Percentiles rank a stretch among this genome's conserved stretches.
Evolutionary conservation across 2,113 vertebrate species (phyloP).

Genomic region (Danio rerio): DNA sequence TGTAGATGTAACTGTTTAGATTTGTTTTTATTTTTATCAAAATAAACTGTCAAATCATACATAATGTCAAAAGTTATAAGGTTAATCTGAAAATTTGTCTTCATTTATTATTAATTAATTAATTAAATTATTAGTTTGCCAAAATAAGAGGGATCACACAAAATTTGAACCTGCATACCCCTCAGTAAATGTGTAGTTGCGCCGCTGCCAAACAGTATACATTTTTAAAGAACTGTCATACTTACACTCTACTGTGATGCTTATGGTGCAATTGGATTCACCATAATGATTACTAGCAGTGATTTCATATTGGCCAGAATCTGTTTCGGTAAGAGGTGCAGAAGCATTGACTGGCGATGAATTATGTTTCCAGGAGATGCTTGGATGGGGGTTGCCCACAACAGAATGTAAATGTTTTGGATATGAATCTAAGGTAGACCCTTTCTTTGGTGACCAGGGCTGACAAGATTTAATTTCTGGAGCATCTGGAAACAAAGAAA

Average conservation of each 20-base stretch:
- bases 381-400: constrained; percentile 60
- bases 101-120: no score
- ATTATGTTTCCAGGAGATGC: constrained; percentile 49
- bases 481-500: constrained; percentile 11
- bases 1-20: no score
- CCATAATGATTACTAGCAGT: not conserved
- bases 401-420: no score
- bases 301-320: constrained; percentile 56
- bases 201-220: no score
- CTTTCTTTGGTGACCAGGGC: constrained; percentile 3
- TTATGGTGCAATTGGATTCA: fast-evolving
- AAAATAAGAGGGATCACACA: no score
- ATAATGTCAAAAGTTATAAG: no score
- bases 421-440: not conserved
- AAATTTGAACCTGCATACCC: no score
- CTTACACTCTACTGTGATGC: constrained; percentile 67
- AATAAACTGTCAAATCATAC: no score
- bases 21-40: no score
- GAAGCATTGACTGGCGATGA: not conserved
- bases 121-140: no score
- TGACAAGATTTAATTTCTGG: not conserved
- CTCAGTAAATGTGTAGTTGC: no score
- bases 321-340: constrained; percentile 35
- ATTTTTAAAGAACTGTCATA: not conserved
- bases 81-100: no score